Evolutionary conservation across 2,888 invertebrate species (phyloP).

Genomic region (Papilio protenor): DNA sequence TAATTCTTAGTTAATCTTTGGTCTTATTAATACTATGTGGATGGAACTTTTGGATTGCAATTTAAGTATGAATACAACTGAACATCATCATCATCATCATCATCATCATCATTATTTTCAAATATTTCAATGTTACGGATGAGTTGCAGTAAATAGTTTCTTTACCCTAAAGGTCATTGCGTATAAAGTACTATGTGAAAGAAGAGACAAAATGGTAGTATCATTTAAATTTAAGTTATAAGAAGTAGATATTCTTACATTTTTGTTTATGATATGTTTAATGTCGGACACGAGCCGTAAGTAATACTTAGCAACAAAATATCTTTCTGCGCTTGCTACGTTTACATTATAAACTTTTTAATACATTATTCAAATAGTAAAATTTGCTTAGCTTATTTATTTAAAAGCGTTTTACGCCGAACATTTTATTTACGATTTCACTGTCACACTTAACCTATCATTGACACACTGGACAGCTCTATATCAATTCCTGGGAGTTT

Average conservation of each 20-base stretch:
- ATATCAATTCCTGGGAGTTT: slow-evolving; percentile 71
- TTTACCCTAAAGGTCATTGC: no score
- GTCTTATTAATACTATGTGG: background rate
- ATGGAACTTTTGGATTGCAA: background rate
- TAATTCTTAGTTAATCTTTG: background rate
- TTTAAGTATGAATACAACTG: background rate
- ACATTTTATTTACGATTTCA: slow-evolving; percentile 28
- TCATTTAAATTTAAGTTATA: background rate
- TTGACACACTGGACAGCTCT: slow-evolving; percentile 63
- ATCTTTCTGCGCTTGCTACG: background rate
- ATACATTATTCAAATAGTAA: background rate
- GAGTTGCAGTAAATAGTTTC: background rate
- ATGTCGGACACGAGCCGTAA: background rate
- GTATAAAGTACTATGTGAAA: no score
- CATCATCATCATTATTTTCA: no score
- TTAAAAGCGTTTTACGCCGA: slow-evolving; percentile 8
- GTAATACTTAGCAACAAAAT: background rate
- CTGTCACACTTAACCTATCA: slow-evolving; percentile 54
- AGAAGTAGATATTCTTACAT: background rate
- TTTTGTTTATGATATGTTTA: background rate
- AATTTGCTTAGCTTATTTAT: slow-evolving; percentile 2
- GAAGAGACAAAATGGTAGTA: background rate
- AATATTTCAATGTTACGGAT: no score
- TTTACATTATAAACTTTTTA: background rate
- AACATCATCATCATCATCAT: background rate